Conservation (phyloP, 1,140 invertebrate genomes). For the Leptopilina boulardi region DNA sequence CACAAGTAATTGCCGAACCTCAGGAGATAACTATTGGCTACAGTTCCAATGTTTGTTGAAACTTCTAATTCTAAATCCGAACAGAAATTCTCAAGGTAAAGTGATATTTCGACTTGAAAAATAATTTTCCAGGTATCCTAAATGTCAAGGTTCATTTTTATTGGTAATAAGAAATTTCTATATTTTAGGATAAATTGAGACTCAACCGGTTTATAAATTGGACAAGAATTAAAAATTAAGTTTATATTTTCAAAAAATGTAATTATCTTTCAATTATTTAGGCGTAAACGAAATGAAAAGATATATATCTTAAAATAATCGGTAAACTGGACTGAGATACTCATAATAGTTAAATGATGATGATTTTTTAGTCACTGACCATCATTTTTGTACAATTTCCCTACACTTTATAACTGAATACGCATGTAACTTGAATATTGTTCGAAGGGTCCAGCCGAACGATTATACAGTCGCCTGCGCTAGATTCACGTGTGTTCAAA, state of each 20-base stretch:
- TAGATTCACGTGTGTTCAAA: constrained; percentile 59
- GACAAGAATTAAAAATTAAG: no score
- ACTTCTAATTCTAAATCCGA: not conserved
- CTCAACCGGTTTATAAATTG: no score
- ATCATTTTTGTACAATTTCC: not conserved
- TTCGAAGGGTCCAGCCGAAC: not conserved
- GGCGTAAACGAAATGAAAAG: no score
- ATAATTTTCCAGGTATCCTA: not conserved
- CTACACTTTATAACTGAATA: not conserved
- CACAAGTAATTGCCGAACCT: constrained; percentile 1
- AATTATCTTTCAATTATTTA: no score
- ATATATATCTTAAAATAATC: no score
- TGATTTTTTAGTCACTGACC: no score
- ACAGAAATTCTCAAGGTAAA: not conserved
- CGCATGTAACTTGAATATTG: not conserved
- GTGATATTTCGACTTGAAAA: not conserved
- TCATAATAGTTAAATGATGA: no score
- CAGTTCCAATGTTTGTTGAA: not conserved
- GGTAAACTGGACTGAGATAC: no score
- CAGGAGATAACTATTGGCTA: constrained; percentile 14
- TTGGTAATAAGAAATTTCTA: no score
- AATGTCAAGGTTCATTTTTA: not conserved
- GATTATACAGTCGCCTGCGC: constrained; percentile 54
- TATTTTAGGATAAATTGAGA: no score
- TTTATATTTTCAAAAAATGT: no score